Percentiles rank a stretch among this genome's conserved stretches.
These are phyloP conservation scores for Melinopterus prodromus DNA, from an alignment of 2,888 invertebrate species.

Conservation along the genomic window DNA sequence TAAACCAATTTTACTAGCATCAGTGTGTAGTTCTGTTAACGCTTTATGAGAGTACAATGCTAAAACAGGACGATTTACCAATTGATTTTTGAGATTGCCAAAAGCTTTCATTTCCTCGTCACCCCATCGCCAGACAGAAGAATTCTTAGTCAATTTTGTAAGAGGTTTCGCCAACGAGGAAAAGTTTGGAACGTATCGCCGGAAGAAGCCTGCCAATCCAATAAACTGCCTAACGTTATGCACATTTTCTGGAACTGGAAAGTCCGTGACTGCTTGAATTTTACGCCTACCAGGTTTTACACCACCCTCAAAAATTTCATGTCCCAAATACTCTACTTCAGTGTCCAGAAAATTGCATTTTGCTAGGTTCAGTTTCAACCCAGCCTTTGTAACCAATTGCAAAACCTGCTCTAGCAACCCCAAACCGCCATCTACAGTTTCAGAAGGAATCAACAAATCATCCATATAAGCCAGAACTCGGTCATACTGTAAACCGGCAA, in stretches of 20 bases:
- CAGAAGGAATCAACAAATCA: conserved; percentile 38
- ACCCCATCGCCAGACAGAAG: conserved; percentile 34
- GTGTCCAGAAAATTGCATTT: conserved; percentile 37
- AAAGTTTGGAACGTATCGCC: conserved; percentile 27
- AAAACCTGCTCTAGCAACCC: conserved; percentile 34
- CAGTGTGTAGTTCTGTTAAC: conserved; percentile 47
- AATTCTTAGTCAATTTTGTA: conserved; percentile 35
- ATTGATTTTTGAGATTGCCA: conserved; percentile 32
- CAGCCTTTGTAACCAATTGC: conserved; percentile 27
- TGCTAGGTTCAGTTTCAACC: conserved; percentile 15
- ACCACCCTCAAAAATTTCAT: conserved; percentile 28
- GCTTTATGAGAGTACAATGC: conserved; percentile 41
- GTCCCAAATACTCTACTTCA: conserved; percentile 25
- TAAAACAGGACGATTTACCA: conserved; percentile 42
- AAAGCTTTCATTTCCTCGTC: conserved; percentile 38
- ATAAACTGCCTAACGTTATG: conserved; percentile 35
- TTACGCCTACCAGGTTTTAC: conserved; percentile 38
- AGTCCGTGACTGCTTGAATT: conserved; percentile 37
- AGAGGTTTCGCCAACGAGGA: conserved; percentile 20
- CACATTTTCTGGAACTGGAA: conserved; percentile 33
- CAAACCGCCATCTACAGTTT: conserved; percentile 29
- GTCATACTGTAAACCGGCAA: conserved; percentile 36
- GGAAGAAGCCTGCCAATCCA: conserved; percentile 25
- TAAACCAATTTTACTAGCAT: conserved; percentile 39
- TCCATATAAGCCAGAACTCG: conserved; percentile 43